Conservation (phyloP, 2,113 vertebrate genomes). For the Limnothrissa miodon region DNA sequence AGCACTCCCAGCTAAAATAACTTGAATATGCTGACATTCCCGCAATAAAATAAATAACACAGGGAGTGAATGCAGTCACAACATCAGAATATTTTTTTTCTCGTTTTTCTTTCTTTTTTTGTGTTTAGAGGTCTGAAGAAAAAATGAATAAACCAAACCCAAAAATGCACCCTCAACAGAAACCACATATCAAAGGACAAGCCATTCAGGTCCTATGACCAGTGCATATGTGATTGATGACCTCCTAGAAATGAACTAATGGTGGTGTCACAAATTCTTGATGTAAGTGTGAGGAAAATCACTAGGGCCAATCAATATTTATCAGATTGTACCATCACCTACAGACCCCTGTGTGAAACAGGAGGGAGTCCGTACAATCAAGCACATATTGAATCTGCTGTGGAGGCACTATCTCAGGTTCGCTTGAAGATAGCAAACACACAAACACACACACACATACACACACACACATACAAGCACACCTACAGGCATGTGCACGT, state of each 20-base stretch:
- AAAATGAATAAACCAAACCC: not conserved
- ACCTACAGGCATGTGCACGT: conserved; percentile 33
- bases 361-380: conserved; percentile 51
- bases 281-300: conserved; percentile 57
- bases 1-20: not conserved
- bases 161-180: conserved; percentile 3
- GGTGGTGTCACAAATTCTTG: conserved; percentile 49
- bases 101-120: not conserved
- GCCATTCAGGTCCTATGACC: conserved; percentile 22
- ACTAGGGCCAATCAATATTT: conserved; percentile 61
- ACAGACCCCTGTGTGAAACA: conserved; percentile 48
- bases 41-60: not conserved
- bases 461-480: not conserved
- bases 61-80: not conserved
- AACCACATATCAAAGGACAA: not conserved
- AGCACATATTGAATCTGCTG: conserved; percentile 49
- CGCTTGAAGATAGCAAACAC: not conserved
- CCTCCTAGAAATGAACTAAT: conserved; percentile 52
- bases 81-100: not conserved
- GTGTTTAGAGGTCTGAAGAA: not conserved
- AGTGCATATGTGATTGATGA: conserved; percentile 48
- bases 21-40: not conserved
- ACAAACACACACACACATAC: conserved; percentile 32
- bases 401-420: not conserved
- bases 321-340: conserved; percentile 62